Percentiles rank a stretch among this genome's conserved stretches.
Evolutionary conservation across 2,113 vertebrate genomes (phyloP).

Genomic region (Lagenorhynchus albirostris): DNA sequence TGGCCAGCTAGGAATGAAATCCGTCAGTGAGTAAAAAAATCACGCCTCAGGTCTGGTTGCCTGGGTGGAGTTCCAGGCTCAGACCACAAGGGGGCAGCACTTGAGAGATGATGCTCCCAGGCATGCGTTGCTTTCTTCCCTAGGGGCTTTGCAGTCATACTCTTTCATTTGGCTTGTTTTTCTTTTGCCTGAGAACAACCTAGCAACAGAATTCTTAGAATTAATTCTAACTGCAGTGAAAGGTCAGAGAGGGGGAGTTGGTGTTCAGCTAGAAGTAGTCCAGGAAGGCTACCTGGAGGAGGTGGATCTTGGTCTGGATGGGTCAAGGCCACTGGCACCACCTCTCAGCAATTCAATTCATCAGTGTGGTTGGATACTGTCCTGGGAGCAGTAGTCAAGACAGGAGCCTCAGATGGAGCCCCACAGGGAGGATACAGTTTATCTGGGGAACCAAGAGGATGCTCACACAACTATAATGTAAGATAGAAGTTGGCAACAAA

Average conservation of each 20-base stretch:
- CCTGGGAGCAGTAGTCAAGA: neutral
- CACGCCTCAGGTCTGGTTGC: rapidly evolving
- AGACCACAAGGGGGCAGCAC: neutral
- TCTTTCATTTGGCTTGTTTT: neutral
- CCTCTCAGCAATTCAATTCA: neutral
- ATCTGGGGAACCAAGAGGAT: no score
- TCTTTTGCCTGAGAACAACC: neutral
- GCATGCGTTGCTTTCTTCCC: neutral
- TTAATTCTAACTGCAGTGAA: neutral
- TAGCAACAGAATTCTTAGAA: neutral
- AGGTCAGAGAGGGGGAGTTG: neutral
- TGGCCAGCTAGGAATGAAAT: neutral
- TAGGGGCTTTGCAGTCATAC: neutral
- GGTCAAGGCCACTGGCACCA: neutral
- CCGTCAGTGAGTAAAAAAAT: neutral
- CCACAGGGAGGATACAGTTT: neutral
- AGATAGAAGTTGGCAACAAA: no score
- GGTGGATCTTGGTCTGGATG: neutral
- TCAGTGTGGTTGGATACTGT: neutral
- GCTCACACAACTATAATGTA: no score
- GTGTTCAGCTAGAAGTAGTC: neutral
- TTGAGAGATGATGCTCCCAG: neutral
- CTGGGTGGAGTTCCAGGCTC: neutral
- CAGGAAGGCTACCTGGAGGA: neutral
- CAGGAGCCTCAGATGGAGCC: neutral